Base-by-base conservation (phyloP, 1,140 invertebrate species). In the Diplogasteroides magnus region DNA sequence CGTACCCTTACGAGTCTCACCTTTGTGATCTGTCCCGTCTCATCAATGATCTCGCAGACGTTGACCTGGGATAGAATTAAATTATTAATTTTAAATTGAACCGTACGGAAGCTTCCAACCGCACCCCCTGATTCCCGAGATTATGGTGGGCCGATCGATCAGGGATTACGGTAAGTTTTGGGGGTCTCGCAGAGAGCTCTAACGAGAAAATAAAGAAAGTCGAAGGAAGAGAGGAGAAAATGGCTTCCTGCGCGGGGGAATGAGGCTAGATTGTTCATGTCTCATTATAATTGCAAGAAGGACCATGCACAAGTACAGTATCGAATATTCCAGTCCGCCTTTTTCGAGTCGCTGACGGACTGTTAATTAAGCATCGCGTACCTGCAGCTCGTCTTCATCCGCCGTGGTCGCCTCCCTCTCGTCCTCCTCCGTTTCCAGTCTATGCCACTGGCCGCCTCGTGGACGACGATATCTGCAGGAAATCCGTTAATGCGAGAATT, bases 31-130 rank as follows among this genome's bases (percentile, higher is more conserved):
- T 11, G 6, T 48, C 37, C 37, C 37, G 6, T 48, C 6, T 48
- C 37, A 19, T 48, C 37, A 19, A 48, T 19, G 37, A 11, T 48
- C 37, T 48, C 37, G 37, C 37, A 48, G 6, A 48, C 37, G 19
- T 48, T 48, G 37, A 48, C 37, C 37, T 48, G 37, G n/a, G n/a
- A n/a, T n/a, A n/a, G n/a, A n/a, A n/a, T n/a, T n/a, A 48, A 48
- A 48, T 11, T 48, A 19, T 48, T 19, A 6, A 48, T 48, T 48
- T 48, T 48, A 48, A 19, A 48, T n/a, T n/a, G n/a, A n/a, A n/a
- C n/a, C n/a, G n/a, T n/a, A n/a, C n/a, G n/a, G n/a, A n/a, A n/a
- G n/a, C n/a, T n/a, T n/a, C n/a, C n/a, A n/a, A n/a, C n/a, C n/a
- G n/a, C n/a, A n/a, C n/a, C n/a, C n/a, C n/a, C n/a, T n/a, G n/a